phyloP scores from a whole-genome alignment of 92 coral and sea anemone species.

The Palythoa grandiflora region DNA sequence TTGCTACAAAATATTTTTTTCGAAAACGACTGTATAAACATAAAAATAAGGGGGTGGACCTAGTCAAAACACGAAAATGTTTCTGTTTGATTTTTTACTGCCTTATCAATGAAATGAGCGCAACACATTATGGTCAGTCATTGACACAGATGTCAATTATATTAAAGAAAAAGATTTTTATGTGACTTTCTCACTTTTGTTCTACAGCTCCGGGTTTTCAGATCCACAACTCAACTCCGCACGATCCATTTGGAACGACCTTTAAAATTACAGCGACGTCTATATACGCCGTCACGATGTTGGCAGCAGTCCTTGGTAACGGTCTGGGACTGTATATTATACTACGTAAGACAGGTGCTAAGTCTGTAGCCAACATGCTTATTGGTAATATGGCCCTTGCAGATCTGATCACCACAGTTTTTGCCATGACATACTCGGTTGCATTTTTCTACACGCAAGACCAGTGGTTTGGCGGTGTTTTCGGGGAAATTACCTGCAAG shows the following conservation, averaged over 20 bases:
- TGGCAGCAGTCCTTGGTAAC: constrained; percentile 56
- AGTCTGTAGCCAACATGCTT: constrained; percentile 44
- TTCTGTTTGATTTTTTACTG: background rate
- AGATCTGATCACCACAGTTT: constrained; percentile 50
- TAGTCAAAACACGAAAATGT: no score
- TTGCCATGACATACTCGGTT: constrained; percentile 52
- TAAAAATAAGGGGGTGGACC: no score
- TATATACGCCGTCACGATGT: constrained; percentile 44
- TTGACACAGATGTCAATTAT: background rate
- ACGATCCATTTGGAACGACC: constrained; percentile 1
- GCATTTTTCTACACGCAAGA: constrained; percentile 7
- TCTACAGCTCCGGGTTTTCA: background rate
- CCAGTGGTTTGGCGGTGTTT: constrained; percentile 55
- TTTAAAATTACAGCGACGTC: constrained; percentile 33
- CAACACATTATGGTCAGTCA: background rate
- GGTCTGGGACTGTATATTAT: constrained; percentile 49
- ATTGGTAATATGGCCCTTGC: constrained; percentile 66
- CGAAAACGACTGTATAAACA: no score
- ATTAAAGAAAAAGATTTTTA: background rate
- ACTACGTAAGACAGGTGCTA: constrained; percentile 23
- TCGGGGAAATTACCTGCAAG: constrained; percentile 52
- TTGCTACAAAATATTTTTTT: no score
- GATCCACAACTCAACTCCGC: background rate
- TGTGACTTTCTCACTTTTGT: background rate
- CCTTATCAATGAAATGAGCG: background rate